These are phyloP conservation scores for Geotrypetes seraphini DNA, from an alignment of 2,797 vertebrate genomes.

Conservation along the genomic window DNA sequence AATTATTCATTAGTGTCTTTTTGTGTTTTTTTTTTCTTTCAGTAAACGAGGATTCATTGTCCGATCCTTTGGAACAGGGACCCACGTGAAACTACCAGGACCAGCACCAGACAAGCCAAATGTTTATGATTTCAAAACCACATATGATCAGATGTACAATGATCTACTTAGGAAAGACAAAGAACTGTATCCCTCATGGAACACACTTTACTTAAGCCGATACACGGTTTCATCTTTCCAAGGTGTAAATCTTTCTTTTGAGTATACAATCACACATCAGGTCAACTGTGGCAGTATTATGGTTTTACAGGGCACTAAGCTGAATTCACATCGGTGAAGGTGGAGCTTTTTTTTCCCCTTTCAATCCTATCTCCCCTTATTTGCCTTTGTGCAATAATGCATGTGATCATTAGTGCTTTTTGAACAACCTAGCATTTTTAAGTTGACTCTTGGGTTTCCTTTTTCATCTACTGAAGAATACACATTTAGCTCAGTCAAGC, in stretches of 20 bases:
- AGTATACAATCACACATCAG: constrained; percentile 16
- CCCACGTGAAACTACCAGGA: constrained; percentile 93
- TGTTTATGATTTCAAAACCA: constrained; percentile 98
- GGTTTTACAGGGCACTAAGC: constrained; percentile 17
- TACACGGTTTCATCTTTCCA: constrained; percentile 27
- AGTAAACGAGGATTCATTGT: constrained; percentile 95
- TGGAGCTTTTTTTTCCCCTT: constrained; percentile 5
- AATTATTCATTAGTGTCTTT: not conserved
- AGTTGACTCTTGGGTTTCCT: too few relatives aligned
- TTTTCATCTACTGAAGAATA: too few relatives aligned
- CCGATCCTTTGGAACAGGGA: constrained; percentile 90
- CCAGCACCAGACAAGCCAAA: constrained; percentile 96
- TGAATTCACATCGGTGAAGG: constrained; percentile 2
- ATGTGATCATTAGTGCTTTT: not conserved
- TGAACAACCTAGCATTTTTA: too few relatives aligned
- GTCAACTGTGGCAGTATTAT: constrained; percentile 14
- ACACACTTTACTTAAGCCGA: constrained; percentile 33
- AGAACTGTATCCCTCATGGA: constrained; percentile 94
- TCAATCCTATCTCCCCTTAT: not conserved
- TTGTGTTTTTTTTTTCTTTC: constrained; percentile 43
- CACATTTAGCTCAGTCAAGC: constrained; percentile 18
- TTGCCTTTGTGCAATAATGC: constrained; percentile 9
- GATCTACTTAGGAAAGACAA: constrained; percentile 98
- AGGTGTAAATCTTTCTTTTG: constrained; percentile 40
- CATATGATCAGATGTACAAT: constrained; percentile 99